phyloP scores from a whole-genome alignment of 92 coral and sea anemone genomes.

The Scolanthus callimorphus region DNA sequence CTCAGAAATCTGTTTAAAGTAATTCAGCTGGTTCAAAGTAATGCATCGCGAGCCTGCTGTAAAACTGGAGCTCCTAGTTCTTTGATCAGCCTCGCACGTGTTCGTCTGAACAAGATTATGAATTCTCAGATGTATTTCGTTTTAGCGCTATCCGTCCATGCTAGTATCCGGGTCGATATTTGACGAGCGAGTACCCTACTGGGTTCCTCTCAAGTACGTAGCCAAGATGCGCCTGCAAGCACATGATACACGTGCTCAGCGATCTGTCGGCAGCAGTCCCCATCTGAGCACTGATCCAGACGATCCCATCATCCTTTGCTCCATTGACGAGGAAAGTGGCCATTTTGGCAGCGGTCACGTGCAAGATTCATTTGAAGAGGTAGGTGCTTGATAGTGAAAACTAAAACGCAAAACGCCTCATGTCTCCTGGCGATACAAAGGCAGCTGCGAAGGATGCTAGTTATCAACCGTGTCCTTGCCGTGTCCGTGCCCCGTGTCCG shows the following conservation, averaged over 20 bases:
- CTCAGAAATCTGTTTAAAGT: too few relatives aligned
- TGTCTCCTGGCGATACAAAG: too few relatives aligned
- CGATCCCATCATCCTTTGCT: constrained; percentile 51
- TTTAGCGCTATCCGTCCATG: constrained; percentile 86
- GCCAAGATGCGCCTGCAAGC: constrained; percentile 65
- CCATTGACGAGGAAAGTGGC: constrained; percentile 80
- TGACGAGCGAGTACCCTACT: constrained; percentile 91
- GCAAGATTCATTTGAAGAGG: constrained; percentile 77
- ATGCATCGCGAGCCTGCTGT: too few relatives aligned
- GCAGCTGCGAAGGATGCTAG: too few relatives aligned
- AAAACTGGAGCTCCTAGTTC: too few relatives aligned
- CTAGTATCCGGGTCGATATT: constrained; percentile 66
- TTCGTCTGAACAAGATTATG: too few relatives aligned
- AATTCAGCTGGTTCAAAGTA: too few relatives aligned
- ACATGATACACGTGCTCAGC: background rate
- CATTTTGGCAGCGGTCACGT: constrained; percentile 75
- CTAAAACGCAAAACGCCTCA: too few relatives aligned
- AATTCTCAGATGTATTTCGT: too few relatives aligned
- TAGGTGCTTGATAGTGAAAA: too few relatives aligned
- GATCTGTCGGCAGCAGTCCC: background rate
- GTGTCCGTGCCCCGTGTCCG: constrained; percentile 49
- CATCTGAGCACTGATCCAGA: background rate
- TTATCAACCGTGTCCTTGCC: too few relatives aligned
- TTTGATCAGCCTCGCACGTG: too few relatives aligned
- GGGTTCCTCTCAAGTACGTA: constrained; percentile 90